A percentile compares a stretch with the other conserved stretches of the same genome.
These are phyloP conservation scores for Clarias fuscus DNA, from an alignment of 2,797 vertebrate genomes.

Conservation along the genomic window DNA sequence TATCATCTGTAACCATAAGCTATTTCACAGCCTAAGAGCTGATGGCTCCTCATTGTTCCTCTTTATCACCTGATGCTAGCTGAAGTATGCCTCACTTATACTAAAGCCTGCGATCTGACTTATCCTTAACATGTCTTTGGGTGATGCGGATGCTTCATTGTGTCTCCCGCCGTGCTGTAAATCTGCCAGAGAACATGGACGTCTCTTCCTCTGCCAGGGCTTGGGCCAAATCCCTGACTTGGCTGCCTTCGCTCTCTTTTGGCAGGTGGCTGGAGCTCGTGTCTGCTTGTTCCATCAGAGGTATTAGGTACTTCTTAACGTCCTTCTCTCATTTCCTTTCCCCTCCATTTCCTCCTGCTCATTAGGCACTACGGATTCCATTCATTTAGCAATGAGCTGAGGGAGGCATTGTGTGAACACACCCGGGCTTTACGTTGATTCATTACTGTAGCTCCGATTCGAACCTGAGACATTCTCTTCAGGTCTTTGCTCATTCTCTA, in stretches of 20 bases:
- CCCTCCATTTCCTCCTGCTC: constrained; percentile 55
- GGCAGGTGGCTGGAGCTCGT: constrained; percentile 57
- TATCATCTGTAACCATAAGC: not conserved
- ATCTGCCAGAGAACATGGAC: constrained; percentile 59
- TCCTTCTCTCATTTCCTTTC: constrained; percentile 36
- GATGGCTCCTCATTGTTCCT: constrained; percentile 54
- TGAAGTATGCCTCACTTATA: constrained; percentile 38
- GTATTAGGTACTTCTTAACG: constrained; percentile 63
- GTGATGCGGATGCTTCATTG: constrained; percentile 48
- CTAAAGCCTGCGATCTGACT: constrained; percentile 46
- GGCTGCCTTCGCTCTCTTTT: constrained; percentile 51
- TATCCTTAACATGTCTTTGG: constrained; percentile 54
- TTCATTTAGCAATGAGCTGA: constrained; percentile 69
- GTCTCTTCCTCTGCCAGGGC: constrained; percentile 59
- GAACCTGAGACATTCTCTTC: constrained; percentile 64
- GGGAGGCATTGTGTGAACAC: constrained; percentile 59
- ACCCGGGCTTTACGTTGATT: constrained; percentile 66
- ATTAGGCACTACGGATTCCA: constrained; percentile 72
- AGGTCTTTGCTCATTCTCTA: constrained; percentile 58
- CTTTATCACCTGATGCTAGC: constrained; percentile 56
- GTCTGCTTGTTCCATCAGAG: constrained; percentile 72
- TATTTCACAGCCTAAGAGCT: constrained; percentile 33
- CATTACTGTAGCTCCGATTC: constrained; percentile 70
- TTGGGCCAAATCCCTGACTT: constrained; percentile 62
- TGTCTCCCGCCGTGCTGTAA: constrained; percentile 59